Evolutionary conservation across 2,797 vertebrate species (phyloP).

Genomic region (Melanotaenia parkinsoni): DNA sequence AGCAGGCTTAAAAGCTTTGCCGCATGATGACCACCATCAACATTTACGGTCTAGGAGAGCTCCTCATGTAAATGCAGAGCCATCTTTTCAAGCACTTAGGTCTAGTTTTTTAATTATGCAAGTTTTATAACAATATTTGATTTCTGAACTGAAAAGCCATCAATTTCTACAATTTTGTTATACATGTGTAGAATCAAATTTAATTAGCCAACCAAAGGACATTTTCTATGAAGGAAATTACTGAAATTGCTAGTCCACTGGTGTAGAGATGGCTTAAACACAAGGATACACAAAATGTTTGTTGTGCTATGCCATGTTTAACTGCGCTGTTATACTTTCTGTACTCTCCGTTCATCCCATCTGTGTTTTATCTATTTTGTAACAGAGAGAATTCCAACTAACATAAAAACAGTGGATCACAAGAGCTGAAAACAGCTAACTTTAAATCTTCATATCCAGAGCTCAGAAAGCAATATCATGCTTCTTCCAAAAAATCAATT

Average conservation of each 20-base stretch:
- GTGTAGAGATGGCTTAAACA: neutral
- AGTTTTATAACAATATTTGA: slow-evolving; percentile 31
- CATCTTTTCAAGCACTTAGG: slow-evolving; percentile 24
- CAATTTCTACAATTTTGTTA: neutral
- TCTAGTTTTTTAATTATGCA: slow-evolving; percentile 23
- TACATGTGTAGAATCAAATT: neutral
- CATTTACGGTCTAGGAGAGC: slow-evolving; percentile 36
- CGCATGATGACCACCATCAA: slow-evolving; percentile 27
- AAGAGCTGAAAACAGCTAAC: slow-evolving; percentile 29
- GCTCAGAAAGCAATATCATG: slow-evolving; percentile 23
- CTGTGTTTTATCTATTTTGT: slow-evolving; percentile 6
- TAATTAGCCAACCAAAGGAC: neutral
- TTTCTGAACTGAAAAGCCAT: slow-evolving; percentile 19
- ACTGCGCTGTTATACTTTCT: slow-evolving; percentile 10
- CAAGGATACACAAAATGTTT: neutral
- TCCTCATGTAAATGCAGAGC: slow-evolving; percentile 35
- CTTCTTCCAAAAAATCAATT: slow-evolving; percentile 54
- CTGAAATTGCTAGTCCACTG: neutral
- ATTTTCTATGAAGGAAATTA: neutral
- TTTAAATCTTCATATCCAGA: slow-evolving; percentile 55
- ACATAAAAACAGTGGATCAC: slow-evolving; percentile 19
- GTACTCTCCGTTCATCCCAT: neutral
- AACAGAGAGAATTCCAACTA: slow-evolving; percentile 9
- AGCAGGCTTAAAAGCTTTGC: slow-evolving; percentile 48
- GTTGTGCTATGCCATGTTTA: neutral